Conservation (phyloP, 2,888 invertebrate genomes). For the Eugnorisma glareosa region DNA sequence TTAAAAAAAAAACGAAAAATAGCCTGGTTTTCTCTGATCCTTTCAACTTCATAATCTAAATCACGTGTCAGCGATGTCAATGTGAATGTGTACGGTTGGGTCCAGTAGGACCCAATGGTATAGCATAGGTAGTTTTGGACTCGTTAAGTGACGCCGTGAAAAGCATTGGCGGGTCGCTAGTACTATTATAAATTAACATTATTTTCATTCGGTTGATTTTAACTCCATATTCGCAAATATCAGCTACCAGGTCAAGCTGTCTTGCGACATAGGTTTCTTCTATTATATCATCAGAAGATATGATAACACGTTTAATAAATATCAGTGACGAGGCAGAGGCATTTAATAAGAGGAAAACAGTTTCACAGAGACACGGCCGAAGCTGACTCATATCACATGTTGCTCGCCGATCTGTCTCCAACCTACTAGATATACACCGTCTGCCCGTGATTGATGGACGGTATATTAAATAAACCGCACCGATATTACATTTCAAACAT, state of each 20-base stretch:
- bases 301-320: slow-evolving; percentile 57
- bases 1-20: background rate
- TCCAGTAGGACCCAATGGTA: too few species aligned
- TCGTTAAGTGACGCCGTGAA: background rate
- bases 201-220: background rate
- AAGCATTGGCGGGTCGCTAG: background rate
- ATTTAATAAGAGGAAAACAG: slow-evolving; percentile 64
- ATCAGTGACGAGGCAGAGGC: slow-evolving; percentile 51
- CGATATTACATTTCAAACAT: slow-evolving; percentile 88
- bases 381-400: slow-evolving; percentile 77
- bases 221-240: background rate
- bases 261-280: background rate
- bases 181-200: background rate
- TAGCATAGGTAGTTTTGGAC: too few species aligned
- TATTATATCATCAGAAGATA: background rate
- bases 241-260: background rate
- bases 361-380: slow-evolving; percentile 42
- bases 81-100: background rate
- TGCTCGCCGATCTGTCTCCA: slow-evolving; percentile 85
- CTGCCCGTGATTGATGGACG: slow-evolving; percentile 85
- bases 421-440: slow-evolving; percentile 77
- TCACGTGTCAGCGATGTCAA: background rate
- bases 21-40: background rate
- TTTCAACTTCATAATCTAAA: background rate
- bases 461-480: slow-evolving; percentile 88